Percentiles rank a stretch among this genome's conserved stretches.
Conservation (phyloP, 2,113 vertebrate genomes). For the Psettodes erumei region DNA sequence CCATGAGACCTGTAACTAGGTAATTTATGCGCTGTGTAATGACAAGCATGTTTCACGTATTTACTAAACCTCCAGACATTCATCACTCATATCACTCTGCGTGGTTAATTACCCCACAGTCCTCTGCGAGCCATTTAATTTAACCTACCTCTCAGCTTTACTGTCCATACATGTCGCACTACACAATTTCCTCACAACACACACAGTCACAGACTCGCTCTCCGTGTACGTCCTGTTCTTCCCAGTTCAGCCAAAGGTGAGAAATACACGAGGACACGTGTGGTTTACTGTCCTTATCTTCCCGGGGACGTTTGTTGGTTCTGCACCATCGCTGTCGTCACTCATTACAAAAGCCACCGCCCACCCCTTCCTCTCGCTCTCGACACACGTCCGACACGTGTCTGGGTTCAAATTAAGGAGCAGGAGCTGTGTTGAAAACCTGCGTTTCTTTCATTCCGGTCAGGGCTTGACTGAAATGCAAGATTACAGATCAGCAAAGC, state of each 20-base stretch:
- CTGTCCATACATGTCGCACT: constrained; percentile 9
- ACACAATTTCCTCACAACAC: constrained; percentile 5
- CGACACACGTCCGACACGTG: constrained; percentile 74
- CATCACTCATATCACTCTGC: constrained; percentile 38
- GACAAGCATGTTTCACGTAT: constrained; percentile 49
- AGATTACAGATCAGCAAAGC: constrained; percentile 26
- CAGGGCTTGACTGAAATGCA: constrained; percentile 30
- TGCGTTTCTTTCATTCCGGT: not conserved
- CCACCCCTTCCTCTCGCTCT: not conserved
- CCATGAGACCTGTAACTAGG: constrained; percentile 37
- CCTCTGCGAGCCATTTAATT: constrained; percentile 58
- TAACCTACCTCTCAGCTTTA: constrained; percentile 35
- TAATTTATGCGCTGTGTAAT: constrained; percentile 57
- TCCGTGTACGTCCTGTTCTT: not conserved
- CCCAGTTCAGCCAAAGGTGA: constrained; percentile 30
- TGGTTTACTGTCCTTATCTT: constrained; percentile 48
- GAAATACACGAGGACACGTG: constrained; percentile 29
- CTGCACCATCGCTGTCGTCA: constrained; percentile 9
- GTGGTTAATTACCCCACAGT: constrained; percentile 66
- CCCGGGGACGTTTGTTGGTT: constrained; percentile 45
- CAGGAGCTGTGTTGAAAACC: constrained; percentile 22
- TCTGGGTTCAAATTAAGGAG: constrained; percentile 53
- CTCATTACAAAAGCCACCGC: constrained; percentile 16
- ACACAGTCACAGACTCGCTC: not conserved
- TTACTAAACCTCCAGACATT: constrained; percentile 52